These are phyloP conservation scores for Leptinotarsa tumamoca DNA, from an alignment of 2,888 invertebrate genomes.

Conservation along the genomic window DNA sequence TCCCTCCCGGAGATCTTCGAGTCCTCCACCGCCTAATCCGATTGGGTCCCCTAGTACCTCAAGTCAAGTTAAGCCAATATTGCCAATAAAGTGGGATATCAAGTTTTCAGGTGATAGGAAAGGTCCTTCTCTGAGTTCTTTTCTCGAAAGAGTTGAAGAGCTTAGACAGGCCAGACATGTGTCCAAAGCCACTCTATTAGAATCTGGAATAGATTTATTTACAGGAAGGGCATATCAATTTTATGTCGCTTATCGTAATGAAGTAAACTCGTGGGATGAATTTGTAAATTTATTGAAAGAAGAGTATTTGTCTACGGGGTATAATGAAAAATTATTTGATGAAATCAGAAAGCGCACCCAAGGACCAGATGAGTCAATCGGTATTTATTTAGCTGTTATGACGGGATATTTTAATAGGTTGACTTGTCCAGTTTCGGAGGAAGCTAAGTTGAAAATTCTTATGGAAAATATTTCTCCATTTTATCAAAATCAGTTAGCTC, in stretches of 20 bases:
- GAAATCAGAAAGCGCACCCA: slow-evolving; percentile 49
- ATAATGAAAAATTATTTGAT: slow-evolving; percentile 24
- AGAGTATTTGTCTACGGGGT: slow-evolving; percentile 22
- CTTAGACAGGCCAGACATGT: no score
- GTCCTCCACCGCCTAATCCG: neutral
- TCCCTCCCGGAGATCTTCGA: slow-evolving; percentile 1
- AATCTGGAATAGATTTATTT: no score
- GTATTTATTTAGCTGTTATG: slow-evolving; percentile 34
- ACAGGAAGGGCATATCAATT: no score
- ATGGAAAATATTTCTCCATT: neutral
- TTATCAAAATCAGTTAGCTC: slow-evolving; percentile 27
- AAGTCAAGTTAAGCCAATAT: slow-evolving; percentile 13
- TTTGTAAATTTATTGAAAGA: slow-evolving; percentile 29
- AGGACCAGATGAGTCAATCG: slow-evolving; percentile 47
- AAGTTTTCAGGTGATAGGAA: slow-evolving; percentile 28
- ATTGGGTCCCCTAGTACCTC: neutral
- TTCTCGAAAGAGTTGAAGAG: slow-evolving; percentile 31
- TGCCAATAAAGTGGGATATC: neutral
- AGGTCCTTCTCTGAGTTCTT: slow-evolving; percentile 28
- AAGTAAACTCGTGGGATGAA: slow-evolving; percentile 30
- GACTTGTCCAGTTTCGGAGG: slow-evolving; percentile 29
- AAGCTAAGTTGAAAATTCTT: slow-evolving; percentile 33
- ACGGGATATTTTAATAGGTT: slow-evolving; percentile 32
- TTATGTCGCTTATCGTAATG: slow-evolving; percentile 22
- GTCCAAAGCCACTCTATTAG: no score